Base-by-base conservation (phyloP, 2,797 vertebrate species). In the Hoplostethus mediterraneus region DNA sequence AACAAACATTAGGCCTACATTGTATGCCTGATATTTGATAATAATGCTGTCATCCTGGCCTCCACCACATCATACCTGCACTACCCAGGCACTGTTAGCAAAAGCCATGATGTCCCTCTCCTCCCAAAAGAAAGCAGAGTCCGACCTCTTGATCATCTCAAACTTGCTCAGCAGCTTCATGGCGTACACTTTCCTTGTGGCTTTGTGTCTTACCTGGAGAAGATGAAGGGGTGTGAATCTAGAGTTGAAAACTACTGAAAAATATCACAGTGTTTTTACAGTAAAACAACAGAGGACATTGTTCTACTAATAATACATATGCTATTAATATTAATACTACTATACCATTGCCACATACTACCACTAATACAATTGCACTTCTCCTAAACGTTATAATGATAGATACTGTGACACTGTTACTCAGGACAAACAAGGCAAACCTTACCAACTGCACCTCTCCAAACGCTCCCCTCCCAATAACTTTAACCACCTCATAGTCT, bases 91-190 rank as follows among this genome's bases (percentile, higher is more conserved):
- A 79, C 98, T 99, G 80, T 99, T 96, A 75, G 98, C 97, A 94
- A 99, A 99, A 65, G 98, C 98, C 98, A 99, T 99, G 87, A 99
- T 99, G 92, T 99, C 98, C 66, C 98, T 96, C 95, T 99, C 98
- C 95, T 99, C 98, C 98, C 98, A 99, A 89, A 99, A 99, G 95
- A 99, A 99, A 66, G 98, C 98, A 62, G 98, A 99, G 92, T 99
- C 98, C 0, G 98, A 99, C 93, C 98, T 94, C 94, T 99, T 99
- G 90, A 99, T 99, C 98, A 99, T 99, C 92, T 99, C 98, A 93
- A 99, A 98, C 91, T 99, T 99, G 94, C 98, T 99, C 62, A 99
- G 93, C 85, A 99, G 97, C 90, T 99, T 99, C 98, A 99, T 99
- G 84, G 98, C 98, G 36, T 97, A 99, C 3, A 99, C 98, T 81